Base-by-base conservation (phyloP, 37 sponge, comb jelly and placozoan species). In the Beroe forskalii region DNA sequence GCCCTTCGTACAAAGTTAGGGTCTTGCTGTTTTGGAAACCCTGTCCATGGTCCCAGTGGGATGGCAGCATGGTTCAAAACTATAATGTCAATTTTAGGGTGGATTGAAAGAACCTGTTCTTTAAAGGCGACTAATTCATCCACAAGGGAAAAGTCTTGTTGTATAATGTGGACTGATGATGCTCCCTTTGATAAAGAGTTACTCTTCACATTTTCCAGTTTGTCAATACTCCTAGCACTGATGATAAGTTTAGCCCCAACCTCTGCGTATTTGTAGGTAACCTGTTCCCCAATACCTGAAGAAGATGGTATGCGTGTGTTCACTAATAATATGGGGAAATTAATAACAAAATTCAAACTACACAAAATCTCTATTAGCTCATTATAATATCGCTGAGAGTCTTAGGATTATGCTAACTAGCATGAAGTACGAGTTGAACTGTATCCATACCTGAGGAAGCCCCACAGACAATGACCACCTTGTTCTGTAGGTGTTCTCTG, bases 161-260 rank as follows among this genome's bases (percentile, higher is more conserved):
- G 40, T 3, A 72, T 72, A 8, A 36, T 12, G 22, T 72, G 40
- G 22, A 72, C 75, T 8, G 75, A 72, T 3, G 37, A 33, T 20
- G 75, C 75, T 20, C 75, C 75, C 75, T 30, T 17, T 24, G 66
- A 23, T 23, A 19, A 8, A 72, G 39, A 72, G 12, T 72, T 36
- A 30, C 31, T 31, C 62, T 44, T 41, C 12, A 94, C 61, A 1
- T 60, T 69, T 1, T 60, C 64, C 27, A 94, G 69, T 32, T 67
- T 91, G 67, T 92, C 76, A 28, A 63, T 63, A 41, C 76, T 76
- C 0, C 94, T 69, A 19, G 93, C 91, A 72, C 83, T 62, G 48
- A 94, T 67, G 25, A 94, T 90, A 32, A 94, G 24, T 62, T 91
- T 91, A 0, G 93, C 94, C 20, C 92, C 94, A 17, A 27, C 39